These are phyloP conservation scores for Melanerpes aurifrons DNA, from an alignment of 2,113 vertebrate species.

Conservation along the genomic window DNA sequence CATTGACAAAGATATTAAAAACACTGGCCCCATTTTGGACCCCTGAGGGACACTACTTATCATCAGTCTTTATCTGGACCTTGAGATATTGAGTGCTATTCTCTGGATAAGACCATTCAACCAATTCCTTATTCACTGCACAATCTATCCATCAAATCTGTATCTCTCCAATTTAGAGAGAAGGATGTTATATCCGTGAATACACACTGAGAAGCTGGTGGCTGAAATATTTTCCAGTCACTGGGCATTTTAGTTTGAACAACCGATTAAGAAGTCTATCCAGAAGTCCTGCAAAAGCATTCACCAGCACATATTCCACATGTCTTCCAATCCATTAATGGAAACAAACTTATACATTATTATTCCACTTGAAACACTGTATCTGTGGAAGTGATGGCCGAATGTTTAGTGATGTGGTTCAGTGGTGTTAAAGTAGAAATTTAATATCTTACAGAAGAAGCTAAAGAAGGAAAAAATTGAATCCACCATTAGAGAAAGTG, in stretches of 20 bases:
- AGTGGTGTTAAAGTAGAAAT: background rate
- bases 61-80: background rate
- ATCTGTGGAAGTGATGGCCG: background rate
- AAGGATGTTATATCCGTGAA: background rate
- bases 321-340: background rate
- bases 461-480: background rate
- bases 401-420: background rate
- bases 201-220: background rate
- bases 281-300: background rate
- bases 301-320: background rate
- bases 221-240: background rate
- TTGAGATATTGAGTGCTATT: background rate
- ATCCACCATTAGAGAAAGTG: background rate
- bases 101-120: background rate
- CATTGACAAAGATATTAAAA: background rate
- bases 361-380: background rate
- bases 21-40: accelerated
- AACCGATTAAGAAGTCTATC: background rate
- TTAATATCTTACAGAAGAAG: background rate
- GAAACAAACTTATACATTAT: background rate
- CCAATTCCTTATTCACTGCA: background rate
- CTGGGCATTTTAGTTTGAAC: background rate
- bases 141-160: background rate
- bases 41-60: too few species aligned
- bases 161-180: background rate